phyloP scores from a whole-genome alignment of 2,888 invertebrate genomes.

The Bedellia somnulentella region DNA sequence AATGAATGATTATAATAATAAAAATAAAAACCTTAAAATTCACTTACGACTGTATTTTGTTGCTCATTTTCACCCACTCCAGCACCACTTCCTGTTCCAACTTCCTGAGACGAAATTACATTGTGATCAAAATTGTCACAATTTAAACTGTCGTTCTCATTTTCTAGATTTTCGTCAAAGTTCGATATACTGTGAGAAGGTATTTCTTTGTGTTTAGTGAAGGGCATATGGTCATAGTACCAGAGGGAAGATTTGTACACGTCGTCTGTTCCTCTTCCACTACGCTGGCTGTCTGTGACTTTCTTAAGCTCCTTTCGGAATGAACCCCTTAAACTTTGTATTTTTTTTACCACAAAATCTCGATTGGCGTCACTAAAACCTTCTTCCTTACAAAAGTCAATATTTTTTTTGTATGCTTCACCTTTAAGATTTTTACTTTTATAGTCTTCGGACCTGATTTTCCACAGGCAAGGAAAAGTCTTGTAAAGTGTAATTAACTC shows the following conservation, averaged over 20 bases:
- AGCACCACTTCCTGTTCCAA: no score
- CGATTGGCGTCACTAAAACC: conserved; percentile 8
- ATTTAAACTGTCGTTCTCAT: no score
- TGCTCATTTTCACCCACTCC: no score
- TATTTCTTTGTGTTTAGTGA: conserved; percentile 5
- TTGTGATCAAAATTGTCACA: no score
- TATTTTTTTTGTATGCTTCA: conserved; percentile 6
- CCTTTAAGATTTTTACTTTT: conserved; percentile 4
- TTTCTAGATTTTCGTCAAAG: no score
- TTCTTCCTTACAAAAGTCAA: conserved; percentile 6
- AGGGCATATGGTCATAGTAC: conserved; percentile 4
- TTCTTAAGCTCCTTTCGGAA: conserved; percentile 9
- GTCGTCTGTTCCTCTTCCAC: conserved; percentile 6
- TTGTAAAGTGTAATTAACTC: conserved; percentile 7
- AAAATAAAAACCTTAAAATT: no score
- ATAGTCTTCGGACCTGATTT: conserved; percentile 7
- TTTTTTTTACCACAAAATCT: conserved; percentile 8
- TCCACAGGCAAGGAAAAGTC: conserved; percentile 9
- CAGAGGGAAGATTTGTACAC: conserved; percentile 7
- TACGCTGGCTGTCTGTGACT: conserved; percentile 7
- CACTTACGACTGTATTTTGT: no score
- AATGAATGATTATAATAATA: no score
- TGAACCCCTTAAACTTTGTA: conserved; percentile 9
- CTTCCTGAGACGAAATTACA: no score
- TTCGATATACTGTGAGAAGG: no score